Evolutionary conservation across 2,888 invertebrate species (phyloP), one percentile per base, ranked within the genome.

Genomic region (Athetis lepigone): DNA sequence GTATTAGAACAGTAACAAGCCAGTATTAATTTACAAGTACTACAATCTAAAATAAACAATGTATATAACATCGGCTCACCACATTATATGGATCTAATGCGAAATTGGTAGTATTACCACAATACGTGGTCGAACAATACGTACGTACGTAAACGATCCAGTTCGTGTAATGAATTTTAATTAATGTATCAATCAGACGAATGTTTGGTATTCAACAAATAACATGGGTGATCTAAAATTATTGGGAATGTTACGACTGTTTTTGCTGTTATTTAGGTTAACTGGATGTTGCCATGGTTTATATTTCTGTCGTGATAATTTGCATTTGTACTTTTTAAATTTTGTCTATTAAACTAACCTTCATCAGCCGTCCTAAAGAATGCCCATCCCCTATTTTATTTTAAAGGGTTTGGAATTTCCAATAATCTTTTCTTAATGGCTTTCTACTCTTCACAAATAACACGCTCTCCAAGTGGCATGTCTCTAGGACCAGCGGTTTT

Each of bases 121-220:
- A 74, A 49, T 62, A 54, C 68, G 70, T 67, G 65, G 62, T 25
- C 19, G 62, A 50, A 13, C 52, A 39, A 23, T 45, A 39, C 27
- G 42, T 43, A 49, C 62, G 62, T 50, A 57, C 62, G 66, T 55
- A 57, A 76, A 56, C 59, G 59, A 64, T 43, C n/a, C 55, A 3
- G 39, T 43, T 42, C 69, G 74, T 71, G 74, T 61, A 57, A 65
- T 79, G 79, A 79, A 81, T 81, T 76, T 67, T 59, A 81, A 79
- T 76, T 67, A 70, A 65, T 67, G 23, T 67, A 79, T 80, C 72
- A 73, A 70, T 77, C 68, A 74, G 68, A 52, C 58, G 45, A 27
- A 19, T 23, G 45, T 50, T 62, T 51, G 33, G 52, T 58, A 52
- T 52, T 69, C 57, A 45, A 68, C 62, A 55, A 61, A 61, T 49